Percentiles rank a stretch among this genome's conserved stretches.
These are phyloP conservation scores for Talpa occidentalis DNA, from an alignment of 2,113 vertebrate species.

Conservation along the genomic window DNA sequence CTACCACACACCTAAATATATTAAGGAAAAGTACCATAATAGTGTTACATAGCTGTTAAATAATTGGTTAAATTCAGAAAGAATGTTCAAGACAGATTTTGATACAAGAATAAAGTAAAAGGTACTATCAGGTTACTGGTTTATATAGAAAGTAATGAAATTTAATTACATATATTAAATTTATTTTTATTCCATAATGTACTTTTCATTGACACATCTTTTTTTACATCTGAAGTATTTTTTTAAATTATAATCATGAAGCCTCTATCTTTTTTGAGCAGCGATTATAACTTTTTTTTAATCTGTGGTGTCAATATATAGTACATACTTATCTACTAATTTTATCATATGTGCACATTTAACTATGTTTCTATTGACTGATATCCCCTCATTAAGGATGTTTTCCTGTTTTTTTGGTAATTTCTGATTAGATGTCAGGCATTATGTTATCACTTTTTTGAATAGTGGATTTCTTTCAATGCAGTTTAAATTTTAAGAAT, in stretches of 20 bases:
- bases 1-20: not conserved
- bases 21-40: not conserved
- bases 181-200: not conserved
- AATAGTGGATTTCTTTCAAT: not conserved
- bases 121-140: not conserved
- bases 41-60: not conserved
- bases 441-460: not conserved
- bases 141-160: not conserved
- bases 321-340: not conserved
- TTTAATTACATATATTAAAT: not conserved
- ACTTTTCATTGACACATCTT: not conserved
- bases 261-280: not conserved
- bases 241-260: not conserved
- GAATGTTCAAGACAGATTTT: not conserved
- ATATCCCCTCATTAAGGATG: not conserved
- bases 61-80: not conserved
- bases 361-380: not conserved
- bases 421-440: not conserved
- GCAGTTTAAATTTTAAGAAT: not conserved
- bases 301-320: not conserved
- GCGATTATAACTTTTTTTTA: not conserved
- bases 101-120: not conserved
- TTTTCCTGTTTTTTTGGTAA: not conserved
- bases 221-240: not conserved
- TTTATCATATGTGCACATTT: not conserved